Evolutionary conservation across 2,113 vertebrate species (phyloP).

Genomic region (Puntigrus tetrazona): DNA sequence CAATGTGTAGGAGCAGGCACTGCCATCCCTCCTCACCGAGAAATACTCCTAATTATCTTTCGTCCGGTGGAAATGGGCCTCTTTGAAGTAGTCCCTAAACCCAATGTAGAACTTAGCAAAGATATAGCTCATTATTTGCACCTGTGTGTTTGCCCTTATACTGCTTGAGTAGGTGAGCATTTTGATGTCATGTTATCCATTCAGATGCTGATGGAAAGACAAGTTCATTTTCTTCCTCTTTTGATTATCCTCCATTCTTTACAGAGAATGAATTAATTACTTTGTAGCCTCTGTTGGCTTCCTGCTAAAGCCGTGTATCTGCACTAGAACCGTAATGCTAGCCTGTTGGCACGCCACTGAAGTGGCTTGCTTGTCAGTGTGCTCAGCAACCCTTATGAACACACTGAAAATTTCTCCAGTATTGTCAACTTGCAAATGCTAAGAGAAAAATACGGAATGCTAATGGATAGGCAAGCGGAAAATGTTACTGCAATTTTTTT

Average conservation of each 20-base stretch:
- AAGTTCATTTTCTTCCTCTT: slow-evolving; percentile 68
- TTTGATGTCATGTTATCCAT: slow-evolving; percentile 78
- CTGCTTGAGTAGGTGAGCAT: slow-evolving; percentile 90
- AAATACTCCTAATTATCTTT: slow-evolving; percentile 81
- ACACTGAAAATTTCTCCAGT: slow-evolving; percentile 82
- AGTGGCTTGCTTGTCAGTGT: slow-evolving; percentile 90
- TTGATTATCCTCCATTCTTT: slow-evolving; percentile 73
- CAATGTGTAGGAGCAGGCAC: slow-evolving; percentile 88
- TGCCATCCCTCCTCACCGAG: slow-evolving; percentile 86
- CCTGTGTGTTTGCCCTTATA: slow-evolving; percentile 79
- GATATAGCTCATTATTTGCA: slow-evolving; percentile 72
- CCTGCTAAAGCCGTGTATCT: slow-evolving; percentile 86
- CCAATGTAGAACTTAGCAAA: slow-evolving; percentile 76
- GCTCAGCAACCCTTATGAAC: slow-evolving; percentile 79
- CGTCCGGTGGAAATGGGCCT: slow-evolving; percentile 67
- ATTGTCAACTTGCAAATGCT: slow-evolving; percentile 99
- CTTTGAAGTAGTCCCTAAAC: slow-evolving; percentile 68
- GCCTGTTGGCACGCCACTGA: slow-evolving; percentile 82
- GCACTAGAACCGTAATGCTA: slow-evolving; percentile 89
- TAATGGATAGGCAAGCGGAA: slow-evolving; percentile 69
- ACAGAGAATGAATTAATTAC: slow-evolving; percentile 84
- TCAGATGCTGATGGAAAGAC: slow-evolving; percentile 82
- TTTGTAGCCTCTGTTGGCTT: slow-evolving; percentile 82
- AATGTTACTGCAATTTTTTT: slow-evolving; percentile 65
- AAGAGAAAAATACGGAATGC: slow-evolving; percentile 76